These are phyloP conservation scores for Bombus picipes DNA, from an alignment of 1,140 invertebrate genomes.

Conservation along the genomic window DNA sequence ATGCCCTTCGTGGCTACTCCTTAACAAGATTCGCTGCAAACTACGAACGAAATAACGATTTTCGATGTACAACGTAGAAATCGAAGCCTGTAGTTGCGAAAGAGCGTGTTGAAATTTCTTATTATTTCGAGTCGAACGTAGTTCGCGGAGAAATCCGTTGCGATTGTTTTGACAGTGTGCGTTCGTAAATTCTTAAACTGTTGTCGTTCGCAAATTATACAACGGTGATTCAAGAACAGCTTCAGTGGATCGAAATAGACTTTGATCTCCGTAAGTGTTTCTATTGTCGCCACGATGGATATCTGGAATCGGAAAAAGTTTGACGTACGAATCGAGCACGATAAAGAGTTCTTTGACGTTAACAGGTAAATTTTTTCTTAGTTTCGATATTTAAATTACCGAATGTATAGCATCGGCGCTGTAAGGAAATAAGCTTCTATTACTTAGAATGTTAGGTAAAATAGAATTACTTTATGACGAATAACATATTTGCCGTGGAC, in stretches of 20 bases:
- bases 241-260: conserved; percentile 35
- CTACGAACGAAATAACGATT: not conserved
- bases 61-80: not conserved
- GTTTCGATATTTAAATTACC: not conserved
- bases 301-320: not conserved
- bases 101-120: not conserved
- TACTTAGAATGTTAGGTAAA: not conserved
- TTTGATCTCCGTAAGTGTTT: not conserved
- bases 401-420: not conserved
- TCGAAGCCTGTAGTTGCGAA: not conserved
- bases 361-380: conserved; percentile 18
- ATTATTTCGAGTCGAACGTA: too few species aligned
- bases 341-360: not conserved
- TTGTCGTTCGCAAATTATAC: conserved; percentile 13
- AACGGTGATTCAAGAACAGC: conserved; percentile 16
- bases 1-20: conserved; percentile 25
- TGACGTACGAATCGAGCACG: not conserved
- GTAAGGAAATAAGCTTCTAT: too few species aligned
- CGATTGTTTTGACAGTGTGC: conserved; percentile 20
- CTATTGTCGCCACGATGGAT: conserved; percentile 3
- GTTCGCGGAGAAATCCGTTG: not conserved
- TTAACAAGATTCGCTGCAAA: conserved; percentile 15
- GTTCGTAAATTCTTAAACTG: not conserved
- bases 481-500: conserved; percentile 46
- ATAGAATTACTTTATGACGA: not conserved